Percentiles rank a stretch among this genome's conserved stretches.
Conservation (phyloP, 2,888 invertebrate species). For the Agrochola lychnidis region DNA sequence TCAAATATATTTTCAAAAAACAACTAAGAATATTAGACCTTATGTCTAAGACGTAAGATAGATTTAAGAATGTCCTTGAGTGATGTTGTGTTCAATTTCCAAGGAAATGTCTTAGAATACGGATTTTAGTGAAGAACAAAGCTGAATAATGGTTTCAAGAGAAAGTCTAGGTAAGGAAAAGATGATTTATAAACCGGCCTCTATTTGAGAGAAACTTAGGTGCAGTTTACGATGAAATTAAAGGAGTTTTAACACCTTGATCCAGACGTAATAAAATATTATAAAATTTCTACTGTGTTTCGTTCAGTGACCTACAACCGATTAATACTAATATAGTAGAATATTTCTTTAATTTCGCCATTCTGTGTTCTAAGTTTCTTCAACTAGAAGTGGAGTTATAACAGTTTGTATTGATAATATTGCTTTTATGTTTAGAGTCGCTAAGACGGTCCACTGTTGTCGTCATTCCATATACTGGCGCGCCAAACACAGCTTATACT, state of each 20-base stretch:
- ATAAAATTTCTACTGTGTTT: neutral
- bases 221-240: constrained; percentile 10
- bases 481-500: constrained; percentile 33
- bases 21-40: neutral
- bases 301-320: neutral
- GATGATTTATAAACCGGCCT: constrained; percentile 9
- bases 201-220: neutral
- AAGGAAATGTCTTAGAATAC: constrained; percentile 28
- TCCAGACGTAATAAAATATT: neutral
- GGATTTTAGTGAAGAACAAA: constrained; percentile 13
- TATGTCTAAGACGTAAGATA: neutral
- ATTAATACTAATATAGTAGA: neutral
- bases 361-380: neutral
- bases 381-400: constrained; percentile 14
- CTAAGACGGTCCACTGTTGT: constrained; percentile 21
- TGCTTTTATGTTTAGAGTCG: constrained; percentile 38
- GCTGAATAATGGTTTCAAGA: constrained; percentile 15
- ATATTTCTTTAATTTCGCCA: neutral
- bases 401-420: constrained; percentile 27
- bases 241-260: neutral
- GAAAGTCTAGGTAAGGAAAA: constrained; percentile 4
- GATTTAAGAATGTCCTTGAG: neutral
- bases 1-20: constrained; percentile 7
- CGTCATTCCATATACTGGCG: constrained; percentile 26
- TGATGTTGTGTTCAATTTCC: neutral